Conservation (phyloP, 2,113 vertebrate genomes). For the Beaufortia kweichowensis region DNA sequence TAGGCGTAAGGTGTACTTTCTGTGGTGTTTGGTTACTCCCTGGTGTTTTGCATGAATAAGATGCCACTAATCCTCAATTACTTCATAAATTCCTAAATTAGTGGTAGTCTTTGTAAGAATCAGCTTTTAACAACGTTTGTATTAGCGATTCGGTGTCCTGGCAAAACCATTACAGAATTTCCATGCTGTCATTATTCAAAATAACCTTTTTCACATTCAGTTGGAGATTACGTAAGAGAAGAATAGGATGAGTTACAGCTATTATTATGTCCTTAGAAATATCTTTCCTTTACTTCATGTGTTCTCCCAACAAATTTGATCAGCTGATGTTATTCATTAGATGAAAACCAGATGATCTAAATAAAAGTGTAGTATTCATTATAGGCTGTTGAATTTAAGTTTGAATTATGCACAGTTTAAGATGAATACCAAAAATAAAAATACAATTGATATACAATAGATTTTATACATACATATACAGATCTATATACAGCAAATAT, state of each 20-base stretch:
- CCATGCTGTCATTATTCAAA: background rate
- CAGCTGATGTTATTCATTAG: constrained; percentile 27
- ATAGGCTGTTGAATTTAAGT: too few relatives aligned
- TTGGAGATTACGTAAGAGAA: constrained; percentile 4
- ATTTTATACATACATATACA: too few relatives aligned
- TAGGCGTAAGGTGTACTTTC: constrained; percentile 44
- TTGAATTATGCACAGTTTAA: too few relatives aligned
- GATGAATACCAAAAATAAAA: too few relatives aligned
- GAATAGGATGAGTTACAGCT: background rate
- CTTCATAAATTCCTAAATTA: constrained; percentile 38
- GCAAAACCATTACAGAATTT: constrained; percentile 11
- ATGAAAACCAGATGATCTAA: constrained; percentile 48
- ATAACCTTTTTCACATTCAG: background rate
- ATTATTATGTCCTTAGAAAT: constrained; percentile 36
- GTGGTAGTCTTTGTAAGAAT: background rate
- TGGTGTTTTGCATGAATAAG: constrained; percentile 6
- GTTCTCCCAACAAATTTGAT: constrained; percentile 35
- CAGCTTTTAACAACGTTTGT: background rate
- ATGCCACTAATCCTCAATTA: constrained; percentile 35
- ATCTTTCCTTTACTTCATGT: constrained; percentile 27
- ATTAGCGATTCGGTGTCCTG: background rate
- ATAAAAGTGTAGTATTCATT: constrained; percentile 22
- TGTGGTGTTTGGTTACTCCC: constrained; percentile 32
- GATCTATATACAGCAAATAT: too few relatives aligned
- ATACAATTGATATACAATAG: too few relatives aligned